phyloP scores from a whole-genome alignment of 1,140 invertebrate genomes.

The Centruroides sculpturatus region DNA sequence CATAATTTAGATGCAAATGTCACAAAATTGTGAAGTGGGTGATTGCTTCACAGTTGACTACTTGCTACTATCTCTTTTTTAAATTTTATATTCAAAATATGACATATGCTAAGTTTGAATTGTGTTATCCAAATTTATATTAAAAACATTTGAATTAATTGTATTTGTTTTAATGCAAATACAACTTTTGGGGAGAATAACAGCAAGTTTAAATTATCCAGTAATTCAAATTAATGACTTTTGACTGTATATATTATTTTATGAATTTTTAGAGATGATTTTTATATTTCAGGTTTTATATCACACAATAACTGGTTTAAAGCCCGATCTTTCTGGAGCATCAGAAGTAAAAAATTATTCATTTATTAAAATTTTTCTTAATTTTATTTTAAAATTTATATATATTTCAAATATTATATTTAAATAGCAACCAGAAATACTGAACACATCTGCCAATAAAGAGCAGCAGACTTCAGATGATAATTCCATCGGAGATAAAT shows the following conservation, averaged over 20 bases:
- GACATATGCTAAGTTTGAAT: no score
- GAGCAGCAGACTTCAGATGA: slow-evolving; percentile 25
- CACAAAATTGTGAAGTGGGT: no score
- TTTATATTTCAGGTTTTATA: slow-evolving; percentile 47
- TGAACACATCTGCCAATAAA: neutral
- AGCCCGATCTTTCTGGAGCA: slow-evolving; percentile 57
- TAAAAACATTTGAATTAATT: no score
- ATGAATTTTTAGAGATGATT: slow-evolving; percentile 11
- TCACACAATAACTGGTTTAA: slow-evolving; percentile 68
- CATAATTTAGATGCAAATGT: no score
- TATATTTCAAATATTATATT: neutral
- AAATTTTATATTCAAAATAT: no score
- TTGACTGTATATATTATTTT: slow-evolving; percentile 31
- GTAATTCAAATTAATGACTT: no score
- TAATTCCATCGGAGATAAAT: slow-evolving; percentile 27
- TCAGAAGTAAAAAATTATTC: slow-evolving; percentile 24
- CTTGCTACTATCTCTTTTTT: no score
- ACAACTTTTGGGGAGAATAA: no score
- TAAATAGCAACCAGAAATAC: neutral
- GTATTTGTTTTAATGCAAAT: no score
- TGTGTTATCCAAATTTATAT: no score
- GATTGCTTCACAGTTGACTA: no score
- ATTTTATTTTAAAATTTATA: neutral
- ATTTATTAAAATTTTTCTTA: neutral
- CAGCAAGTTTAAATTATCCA: no score